Evolutionary conservation across 2,113 vertebrate species (phyloP), one percentile per base, ranked within the genome.

Genomic region (Rhea americana): DNA sequence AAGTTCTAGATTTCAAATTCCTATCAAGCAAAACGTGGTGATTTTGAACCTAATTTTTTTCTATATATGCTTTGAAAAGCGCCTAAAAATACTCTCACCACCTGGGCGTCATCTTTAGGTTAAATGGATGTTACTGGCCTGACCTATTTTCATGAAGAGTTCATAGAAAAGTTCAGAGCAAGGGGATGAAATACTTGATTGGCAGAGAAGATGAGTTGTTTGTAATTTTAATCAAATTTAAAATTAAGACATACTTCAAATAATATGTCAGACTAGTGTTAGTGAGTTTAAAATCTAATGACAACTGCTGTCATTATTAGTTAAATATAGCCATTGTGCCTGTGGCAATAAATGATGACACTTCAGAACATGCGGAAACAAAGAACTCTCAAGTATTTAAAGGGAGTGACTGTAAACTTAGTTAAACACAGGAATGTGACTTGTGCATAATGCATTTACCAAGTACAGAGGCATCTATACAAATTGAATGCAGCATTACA

Each of bases 271-370:
- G 95, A 93, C 96, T 97, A 82, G 96, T 98, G 97, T 98, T 98
- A 98, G 97, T 97, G 98, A 98, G 97, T 97, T 98, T 98, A 97
- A 97, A 97, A 97, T 98, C 97, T 98, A 97, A 98, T 98, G 97
- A 98, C 97, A 98, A 95, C 79, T 93, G 85, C 96, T 97, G 97
- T 98, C 97, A 95, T 97, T 97, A 95, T 96, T 96, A 97, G 97
- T 98, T 98, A 98, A 97, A 97, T 97, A 96, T 95, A 96, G 85
- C 87, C 94, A 94, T 96, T 92, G 79, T 90, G 98, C 98, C 97
- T 92, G 55, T 93, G 96, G 98, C 97, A 92, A 95, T 91, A 96
- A 79, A 85, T 68, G 91, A 96, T 97, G 97, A 94, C 96, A 96
- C 96, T 95, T 96, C 95, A 97, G 96, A 98, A 97, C 97, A 96